phyloP scores from a whole-genome alignment of 2,113 vertebrate species.

The Benitochromis conjunctus region DNA sequence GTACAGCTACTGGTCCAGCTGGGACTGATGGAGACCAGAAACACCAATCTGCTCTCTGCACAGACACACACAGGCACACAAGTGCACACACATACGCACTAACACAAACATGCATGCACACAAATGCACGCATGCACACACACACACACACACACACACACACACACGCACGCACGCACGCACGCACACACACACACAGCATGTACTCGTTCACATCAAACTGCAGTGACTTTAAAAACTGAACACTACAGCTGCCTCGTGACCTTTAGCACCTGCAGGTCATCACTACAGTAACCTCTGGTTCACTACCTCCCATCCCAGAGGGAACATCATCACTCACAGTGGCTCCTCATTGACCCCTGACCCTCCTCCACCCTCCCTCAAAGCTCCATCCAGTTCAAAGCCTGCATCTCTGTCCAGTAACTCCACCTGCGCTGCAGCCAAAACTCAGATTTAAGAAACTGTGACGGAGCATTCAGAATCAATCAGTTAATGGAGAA shows the following conservation, averaged over 20 bases:
- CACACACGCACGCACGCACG: fast-evolving
- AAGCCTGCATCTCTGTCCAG: not conserved
- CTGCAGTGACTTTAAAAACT: not conserved
- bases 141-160: not conserved
- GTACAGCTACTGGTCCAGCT: no score
- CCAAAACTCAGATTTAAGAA: not conserved
- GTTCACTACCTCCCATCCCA: not conserved
- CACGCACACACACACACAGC: fast-evolving
- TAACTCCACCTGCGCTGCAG: not conserved
- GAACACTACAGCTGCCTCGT: not conserved
- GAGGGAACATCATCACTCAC: not conserved
- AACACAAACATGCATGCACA: fast-evolving
- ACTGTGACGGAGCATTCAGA: not conserved
- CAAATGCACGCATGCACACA: no score
- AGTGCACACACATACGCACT: fast-evolving
- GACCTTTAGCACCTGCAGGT: not conserved
- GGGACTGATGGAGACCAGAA: not conserved
- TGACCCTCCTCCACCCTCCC: not conserved
- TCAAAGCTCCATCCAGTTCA: not conserved
- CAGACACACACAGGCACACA: no score
- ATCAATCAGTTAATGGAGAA: not conserved
- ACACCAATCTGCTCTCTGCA: not conserved
- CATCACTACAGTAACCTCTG: not conserved
- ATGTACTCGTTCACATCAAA: fast-evolving
- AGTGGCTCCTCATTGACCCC: not conserved